Conservation (phyloP, 2,888 invertebrate species). For the Phengaris arion region DNA sequence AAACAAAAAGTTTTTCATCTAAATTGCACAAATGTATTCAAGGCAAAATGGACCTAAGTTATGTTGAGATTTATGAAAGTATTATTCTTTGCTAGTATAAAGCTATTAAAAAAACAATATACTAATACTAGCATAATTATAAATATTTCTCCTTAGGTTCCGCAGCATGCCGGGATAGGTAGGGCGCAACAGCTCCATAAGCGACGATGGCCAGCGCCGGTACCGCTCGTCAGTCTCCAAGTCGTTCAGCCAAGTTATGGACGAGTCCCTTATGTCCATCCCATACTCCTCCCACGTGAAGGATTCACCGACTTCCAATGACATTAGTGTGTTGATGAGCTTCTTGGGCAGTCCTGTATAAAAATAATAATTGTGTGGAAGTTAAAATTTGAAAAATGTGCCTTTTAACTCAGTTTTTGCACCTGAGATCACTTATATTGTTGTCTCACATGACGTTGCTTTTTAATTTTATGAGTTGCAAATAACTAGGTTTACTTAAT, state of each 20-base stretch:
- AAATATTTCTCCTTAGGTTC: conserved; percentile 91
- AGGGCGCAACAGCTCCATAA: conserved; percentile 95
- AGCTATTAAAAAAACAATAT: background rate
- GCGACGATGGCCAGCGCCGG: conserved; percentile 91
- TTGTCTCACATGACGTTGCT: too few species aligned
- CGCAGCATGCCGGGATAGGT: conserved; percentile 98
- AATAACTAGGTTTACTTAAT: too few species aligned
- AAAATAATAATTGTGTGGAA: conserved; percentile 3
- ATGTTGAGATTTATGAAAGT: too few species aligned
- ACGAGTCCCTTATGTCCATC: conserved; percentile 95
- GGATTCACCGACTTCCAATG: conserved; percentile 83
- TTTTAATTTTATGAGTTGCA: too few species aligned
- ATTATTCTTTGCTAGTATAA: too few species aligned
- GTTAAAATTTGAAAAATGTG: too few species aligned
- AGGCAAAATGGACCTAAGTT: too few species aligned
- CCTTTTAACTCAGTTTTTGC: too few species aligned
- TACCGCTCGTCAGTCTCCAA: conserved; percentile 95
- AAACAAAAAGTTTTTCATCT: too few species aligned
- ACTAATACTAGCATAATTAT: conserved; percentile 83
- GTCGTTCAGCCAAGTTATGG: conserved; percentile 97
- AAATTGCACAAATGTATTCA: too few species aligned
- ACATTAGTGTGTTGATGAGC: conserved; percentile 81
- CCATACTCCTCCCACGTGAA: conserved; percentile 88
- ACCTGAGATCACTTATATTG: too few species aligned
- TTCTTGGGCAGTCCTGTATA: conserved; percentile 81